Evolutionary conservation across 2,888 invertebrate species (phyloP), one percentile per base, ranked within the genome.

Genomic region (Coleophora deauratella): DNA sequence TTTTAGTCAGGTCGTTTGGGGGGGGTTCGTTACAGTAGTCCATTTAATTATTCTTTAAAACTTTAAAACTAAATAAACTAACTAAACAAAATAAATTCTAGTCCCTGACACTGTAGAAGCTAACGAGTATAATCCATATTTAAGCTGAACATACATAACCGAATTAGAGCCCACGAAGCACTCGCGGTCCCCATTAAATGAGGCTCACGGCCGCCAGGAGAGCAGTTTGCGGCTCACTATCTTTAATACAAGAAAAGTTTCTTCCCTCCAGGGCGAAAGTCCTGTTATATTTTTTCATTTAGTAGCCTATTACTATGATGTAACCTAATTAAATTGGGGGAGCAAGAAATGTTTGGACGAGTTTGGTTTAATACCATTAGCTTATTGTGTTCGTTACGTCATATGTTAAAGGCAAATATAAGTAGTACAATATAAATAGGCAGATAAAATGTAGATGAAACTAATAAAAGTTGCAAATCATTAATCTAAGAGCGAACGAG

Each of bases 231-330:
- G 55, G 59, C 54, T 51, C 45, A 56, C 54, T 57, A 65, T 62
- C 63, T 59, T 53, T 54, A 52, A 59, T 71, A 69, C 65, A 59
- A 65, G 59, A 62, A 67, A 72, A 69, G 52, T 72, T 66, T 63
- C 47, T 39, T 51, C 41, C 46, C 57, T 59, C 49, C 40, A 36
- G 43, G 49, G 53, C 53, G 43, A 38, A 35, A 35, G 38, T 43
- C 43, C 47, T 30, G 30, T 49, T 50, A 47, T 50, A 47, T 48
- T 53, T 52, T 50, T 50, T 41, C 42, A 43, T 35, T 38, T 30
- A 27, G 14, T 33, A 36, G 35, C 38, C 33, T 43, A 37, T 40
- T 49, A 39, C 27, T 12, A 32, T 33, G 21, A 33, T 38, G 32
- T 21, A 14, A 27, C 27, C 9, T 15, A 33, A 38, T 38, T 38